Percentiles rank a stretch among this genome's conserved stretches.
Conservation (phyloP, 2,113 vertebrate species). For the Rana temporaria region DNA sequence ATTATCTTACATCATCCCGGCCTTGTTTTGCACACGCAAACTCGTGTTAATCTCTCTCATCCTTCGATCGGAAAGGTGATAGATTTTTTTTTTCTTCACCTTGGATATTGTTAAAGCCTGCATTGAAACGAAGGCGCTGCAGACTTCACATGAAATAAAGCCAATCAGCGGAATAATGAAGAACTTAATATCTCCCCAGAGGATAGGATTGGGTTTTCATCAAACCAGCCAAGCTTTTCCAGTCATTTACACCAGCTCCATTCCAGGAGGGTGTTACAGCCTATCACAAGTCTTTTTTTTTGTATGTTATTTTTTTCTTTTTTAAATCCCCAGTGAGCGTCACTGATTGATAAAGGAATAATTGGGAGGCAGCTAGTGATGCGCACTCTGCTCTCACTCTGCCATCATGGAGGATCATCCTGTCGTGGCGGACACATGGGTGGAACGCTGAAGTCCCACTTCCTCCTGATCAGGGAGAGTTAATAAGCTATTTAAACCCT, state of each 20-base stretch:
- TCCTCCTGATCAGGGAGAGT: constrained; percentile 29
- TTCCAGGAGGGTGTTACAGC: constrained; percentile 69
- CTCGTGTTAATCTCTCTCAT: constrained; percentile 73
- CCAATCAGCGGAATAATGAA: constrained; percentile 93
- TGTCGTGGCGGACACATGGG: constrained; percentile 27
- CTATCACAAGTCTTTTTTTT: constrained; percentile 63
- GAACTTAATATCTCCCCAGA: constrained; percentile 90
- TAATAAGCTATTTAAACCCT: constrained; percentile 46
- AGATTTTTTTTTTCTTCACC: constrained; percentile 68
- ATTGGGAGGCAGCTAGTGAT: constrained; percentile 63
- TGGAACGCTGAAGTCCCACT: constrained; percentile 27
- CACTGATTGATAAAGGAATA: constrained; percentile 69
- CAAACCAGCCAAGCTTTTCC: constrained; percentile 87
- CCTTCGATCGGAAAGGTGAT: constrained; percentile 76
- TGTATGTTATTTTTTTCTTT: constrained; percentile 51
- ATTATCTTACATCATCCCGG: constrained; percentile 29
- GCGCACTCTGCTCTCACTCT: constrained; percentile 39
- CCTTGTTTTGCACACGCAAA: constrained; percentile 64
- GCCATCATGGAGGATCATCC: constrained; percentile 21
- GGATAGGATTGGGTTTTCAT: constrained; percentile 87
- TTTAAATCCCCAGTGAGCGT: constrained; percentile 70
- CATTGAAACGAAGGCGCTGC: constrained; percentile 75
- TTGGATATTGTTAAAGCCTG: constrained; percentile 78
- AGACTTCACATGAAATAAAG: constrained; percentile 89
- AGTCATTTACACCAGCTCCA: constrained; percentile 77